phyloP scores from a whole-genome alignment of 35 echinoderm and acorn worm genomes.

The Lytechinus variegatus region DNA sequence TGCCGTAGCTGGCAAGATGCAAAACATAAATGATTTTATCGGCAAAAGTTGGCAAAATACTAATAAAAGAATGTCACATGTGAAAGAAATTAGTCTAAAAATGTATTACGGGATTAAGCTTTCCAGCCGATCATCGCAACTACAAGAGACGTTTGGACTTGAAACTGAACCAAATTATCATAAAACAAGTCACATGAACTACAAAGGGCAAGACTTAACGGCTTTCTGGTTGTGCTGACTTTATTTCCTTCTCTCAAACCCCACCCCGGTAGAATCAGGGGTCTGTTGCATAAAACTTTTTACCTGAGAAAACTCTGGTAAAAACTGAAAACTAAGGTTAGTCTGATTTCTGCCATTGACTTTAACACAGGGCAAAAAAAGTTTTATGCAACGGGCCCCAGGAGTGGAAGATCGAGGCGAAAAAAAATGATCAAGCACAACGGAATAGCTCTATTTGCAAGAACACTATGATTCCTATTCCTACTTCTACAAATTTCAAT shows the following conservation, averaged over 20 bases:
- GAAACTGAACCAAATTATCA: not conserved
- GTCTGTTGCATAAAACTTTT: too few species aligned
- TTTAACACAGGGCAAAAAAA: too few species aligned
- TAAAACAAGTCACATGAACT: not conserved
- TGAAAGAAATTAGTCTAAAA: not conserved
- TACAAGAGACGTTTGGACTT: not conserved
- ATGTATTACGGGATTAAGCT: not conserved
- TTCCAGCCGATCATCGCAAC: not conserved
- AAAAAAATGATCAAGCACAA: not conserved
- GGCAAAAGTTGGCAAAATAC: not conserved
- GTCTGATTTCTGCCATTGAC: too few species aligned
- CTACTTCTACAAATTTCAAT: not conserved
- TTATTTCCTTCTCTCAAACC: not conserved
- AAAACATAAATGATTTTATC: not conserved
- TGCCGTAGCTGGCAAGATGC: not conserved
- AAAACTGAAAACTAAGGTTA: too few species aligned
- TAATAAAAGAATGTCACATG: not conserved
- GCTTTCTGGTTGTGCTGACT: not conserved
- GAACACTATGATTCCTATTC: not conserved
- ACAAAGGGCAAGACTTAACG: not conserved
- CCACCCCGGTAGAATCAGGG: not conserved
- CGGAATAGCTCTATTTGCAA: not conserved
- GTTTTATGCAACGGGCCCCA: too few species aligned
- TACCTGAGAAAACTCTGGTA: too few species aligned
- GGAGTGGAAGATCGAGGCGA: not conserved